Conservation (phyloP, 2,797 vertebrate species). For the Spea hammondii region DNA sequence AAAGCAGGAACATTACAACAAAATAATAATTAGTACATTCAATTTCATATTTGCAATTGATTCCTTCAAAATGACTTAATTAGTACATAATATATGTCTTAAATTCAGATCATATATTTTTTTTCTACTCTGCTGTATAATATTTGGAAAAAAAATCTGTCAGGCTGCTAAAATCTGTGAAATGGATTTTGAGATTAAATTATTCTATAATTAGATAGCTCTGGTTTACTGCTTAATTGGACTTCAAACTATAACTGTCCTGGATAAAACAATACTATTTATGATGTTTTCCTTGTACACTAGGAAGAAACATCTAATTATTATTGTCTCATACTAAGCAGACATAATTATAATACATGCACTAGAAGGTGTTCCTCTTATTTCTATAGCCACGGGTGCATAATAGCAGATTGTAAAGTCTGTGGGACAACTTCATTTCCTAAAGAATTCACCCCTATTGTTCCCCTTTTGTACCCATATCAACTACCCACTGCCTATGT, state of each 20-base stretch:
- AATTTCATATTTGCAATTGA: slow-evolving; percentile 63
- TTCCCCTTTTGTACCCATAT: too few relatives aligned
- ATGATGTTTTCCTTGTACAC: slow-evolving; percentile 5
- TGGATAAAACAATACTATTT: slow-evolving; percentile 7
- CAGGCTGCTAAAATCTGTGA: slow-evolving; percentile 18
- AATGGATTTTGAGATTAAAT: slow-evolving; percentile 20
- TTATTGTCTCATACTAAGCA: slow-evolving; percentile 6
- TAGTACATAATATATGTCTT: slow-evolving; percentile 57
- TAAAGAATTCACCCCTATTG: too few relatives aligned
- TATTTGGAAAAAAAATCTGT: slow-evolving; percentile 27
- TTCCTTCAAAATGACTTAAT: slow-evolving; percentile 59
- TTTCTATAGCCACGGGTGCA: not conserved
- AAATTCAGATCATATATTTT: slow-evolving; percentile 46
- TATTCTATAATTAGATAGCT: slow-evolving; percentile 27
- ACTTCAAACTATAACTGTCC: slow-evolving; percentile 7
- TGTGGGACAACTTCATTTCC: too few relatives aligned
- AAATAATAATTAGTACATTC: slow-evolving; percentile 56
- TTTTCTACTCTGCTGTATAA: slow-evolving; percentile 56
- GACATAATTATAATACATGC: not conserved
- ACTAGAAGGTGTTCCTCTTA: not conserved
- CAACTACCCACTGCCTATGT: too few relatives aligned
- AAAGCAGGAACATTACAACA: slow-evolving; percentile 53
- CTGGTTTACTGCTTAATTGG: slow-evolving; percentile 36
- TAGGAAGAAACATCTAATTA: slow-evolving; percentile 12
- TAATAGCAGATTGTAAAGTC: not conserved